Conservation (phyloP, 2,113 vertebrate species). For the Pipa parva region DNA sequence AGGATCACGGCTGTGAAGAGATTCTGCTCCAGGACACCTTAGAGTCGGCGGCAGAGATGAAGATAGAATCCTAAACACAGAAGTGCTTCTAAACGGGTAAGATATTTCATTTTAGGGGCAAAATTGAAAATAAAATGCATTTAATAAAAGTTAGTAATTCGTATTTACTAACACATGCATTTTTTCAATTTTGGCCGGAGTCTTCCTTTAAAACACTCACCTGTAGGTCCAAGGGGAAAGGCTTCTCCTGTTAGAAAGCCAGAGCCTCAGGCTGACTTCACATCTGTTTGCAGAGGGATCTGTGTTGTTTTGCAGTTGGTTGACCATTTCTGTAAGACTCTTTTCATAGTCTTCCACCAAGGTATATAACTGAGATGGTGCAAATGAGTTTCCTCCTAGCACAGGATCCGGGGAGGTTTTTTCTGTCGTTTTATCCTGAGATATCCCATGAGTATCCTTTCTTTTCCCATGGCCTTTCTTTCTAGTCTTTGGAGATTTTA, state of each 20-base stretch:
- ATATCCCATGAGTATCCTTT: constrained; percentile 21
- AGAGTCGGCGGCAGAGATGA: too few relatives aligned
- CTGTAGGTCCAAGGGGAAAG: constrained; percentile 81
- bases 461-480: constrained; percentile 6
- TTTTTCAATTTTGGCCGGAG: too few relatives aligned
- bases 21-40: too few relatives aligned
- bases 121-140: too few relatives aligned
- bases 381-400: constrained; percentile 49
- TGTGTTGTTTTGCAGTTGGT: constrained; percentile 68
- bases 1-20: too few relatives aligned
- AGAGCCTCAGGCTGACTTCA: constrained; percentile 73
- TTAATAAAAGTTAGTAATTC: too few relatives aligned
- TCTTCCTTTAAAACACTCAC: constrained; percentile 54
- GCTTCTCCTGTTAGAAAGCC: constrained; percentile 76
- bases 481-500: constrained; percentile 50
- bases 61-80: too few relatives aligned
- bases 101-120: too few relatives aligned
- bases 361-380: constrained; percentile 27
- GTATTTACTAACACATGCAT: too few relatives aligned
- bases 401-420: constrained; percentile 50
- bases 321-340: constrained; percentile 74
- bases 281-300: constrained; percentile 65
- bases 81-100: too few relatives aligned
- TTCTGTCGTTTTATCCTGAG: constrained; percentile 40
- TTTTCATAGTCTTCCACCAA: constrained; percentile 69